Conservation (phyloP, 2,888 invertebrate species). For the Cerastis rubricosa region DNA sequence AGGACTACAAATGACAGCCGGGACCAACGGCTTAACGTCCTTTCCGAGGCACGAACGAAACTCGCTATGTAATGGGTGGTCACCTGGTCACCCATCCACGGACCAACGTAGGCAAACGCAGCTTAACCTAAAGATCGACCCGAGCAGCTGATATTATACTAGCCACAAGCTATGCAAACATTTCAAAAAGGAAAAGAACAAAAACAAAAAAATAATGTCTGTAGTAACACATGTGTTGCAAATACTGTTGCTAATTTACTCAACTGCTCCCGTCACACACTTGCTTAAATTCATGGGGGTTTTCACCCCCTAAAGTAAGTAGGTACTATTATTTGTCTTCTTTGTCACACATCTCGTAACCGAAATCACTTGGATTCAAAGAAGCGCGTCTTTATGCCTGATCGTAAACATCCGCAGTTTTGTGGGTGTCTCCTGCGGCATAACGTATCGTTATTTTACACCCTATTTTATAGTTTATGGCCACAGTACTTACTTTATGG, state of each 20-base stretch:
- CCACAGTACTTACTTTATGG: slow-evolving; percentile 53
- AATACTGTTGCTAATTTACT: background rate
- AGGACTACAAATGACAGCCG: too few relatives aligned
- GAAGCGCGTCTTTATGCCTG: slow-evolving; percentile 25
- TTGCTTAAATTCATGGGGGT: background rate
- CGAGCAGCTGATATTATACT: too few relatives aligned
- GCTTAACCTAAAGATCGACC: too few relatives aligned
- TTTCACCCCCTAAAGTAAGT: background rate
- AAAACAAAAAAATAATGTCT: too few relatives aligned
- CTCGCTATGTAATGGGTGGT: too few relatives aligned
- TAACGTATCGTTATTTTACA: slow-evolving; percentile 46
- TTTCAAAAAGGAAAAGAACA: background rate
- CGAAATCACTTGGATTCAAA: slow-evolving; percentile 35
- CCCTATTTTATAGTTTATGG: slow-evolving; percentile 50
- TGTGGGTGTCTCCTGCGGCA: slow-evolving; percentile 44
- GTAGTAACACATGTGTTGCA: too few relatives aligned
- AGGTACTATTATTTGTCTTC: background rate
- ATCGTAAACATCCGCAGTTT: slow-evolving; percentile 51
- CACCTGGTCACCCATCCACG: too few relatives aligned
- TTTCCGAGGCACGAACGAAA: too few relatives aligned
- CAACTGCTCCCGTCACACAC: background rate
- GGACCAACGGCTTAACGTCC: too few relatives aligned
- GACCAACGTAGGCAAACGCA: too few relatives aligned
- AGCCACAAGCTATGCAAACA: background rate
- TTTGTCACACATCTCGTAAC: slow-evolving; percentile 7